Evolutionary conservation across 1,140 invertebrate species (phyloP), one percentile per base, ranked within the genome.

Genomic region (Lucilia sericata): DNA sequence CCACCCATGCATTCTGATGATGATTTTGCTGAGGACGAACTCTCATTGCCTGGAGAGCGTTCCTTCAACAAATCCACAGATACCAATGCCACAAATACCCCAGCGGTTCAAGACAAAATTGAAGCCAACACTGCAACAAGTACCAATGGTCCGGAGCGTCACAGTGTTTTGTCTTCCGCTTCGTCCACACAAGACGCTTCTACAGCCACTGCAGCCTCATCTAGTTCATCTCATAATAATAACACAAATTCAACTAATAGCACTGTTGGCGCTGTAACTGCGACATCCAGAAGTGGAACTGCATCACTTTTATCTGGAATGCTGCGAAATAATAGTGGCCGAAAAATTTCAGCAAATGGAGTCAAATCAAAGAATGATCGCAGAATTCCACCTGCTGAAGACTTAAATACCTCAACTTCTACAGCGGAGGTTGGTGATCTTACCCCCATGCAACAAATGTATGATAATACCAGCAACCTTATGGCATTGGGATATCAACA

Each of bases 11-110:
- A 91, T 83, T 94, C 94, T 88, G 94, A 94, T 87, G 94, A 95
- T 85, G 94, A 95, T 85, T 94, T 94, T 85, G 94, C 94, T 84
- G 94, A 95, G 88, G 94, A 95, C 86, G 94, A 95, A 87, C 89
- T 95, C 21, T 94, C 91, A 87, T 91, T 94, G 89, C 91, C 93
- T 84, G 92, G 94, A 88, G 91, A 92, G 85, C 87, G 88, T 90
- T 92, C 92, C 51, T 90, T 91, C 84, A 89, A 88, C 47, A 91
- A 90, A 86, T 90, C 91, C 85, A 91, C 91, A 83, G 90, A 86
- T 74, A 85, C 85, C 85, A 86, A 78, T 85, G n/a, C n/a, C n/a
- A n/a, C n/a, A n/a, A 87, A 85, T 49, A 82, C 81, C 2, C 42
- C 80, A 49, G 82, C 17, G 5, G 55, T 82, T 89, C 82, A 87